Evolutionary conservation across 92 coral and sea anemone genomes (phyloP).

Genomic region (Virgularia gustaviana): DNA sequence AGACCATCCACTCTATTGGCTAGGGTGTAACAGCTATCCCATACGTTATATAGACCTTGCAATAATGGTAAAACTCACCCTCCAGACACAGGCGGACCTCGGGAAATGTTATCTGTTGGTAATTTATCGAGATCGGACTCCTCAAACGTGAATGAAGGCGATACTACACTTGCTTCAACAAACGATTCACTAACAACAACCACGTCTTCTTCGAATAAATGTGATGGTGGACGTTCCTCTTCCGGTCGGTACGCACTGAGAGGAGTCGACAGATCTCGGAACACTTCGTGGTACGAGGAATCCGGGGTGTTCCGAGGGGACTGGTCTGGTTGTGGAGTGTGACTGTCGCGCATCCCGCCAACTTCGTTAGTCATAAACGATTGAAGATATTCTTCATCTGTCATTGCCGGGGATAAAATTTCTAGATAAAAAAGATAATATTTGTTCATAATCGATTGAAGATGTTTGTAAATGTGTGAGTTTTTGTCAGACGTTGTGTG

Average conservation of each 20-base stretch:
- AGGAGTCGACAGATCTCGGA: slow-evolving; percentile 29
- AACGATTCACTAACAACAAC: slow-evolving; percentile 18
- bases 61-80: slow-evolving; percentile 18
- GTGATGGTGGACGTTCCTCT: slow-evolving; percentile 13
- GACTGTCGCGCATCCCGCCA: background rate
- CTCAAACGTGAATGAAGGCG: slow-evolving; percentile 12
- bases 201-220: slow-evolving; percentile 26
- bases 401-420: slow-evolving; percentile 6
- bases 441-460: too few species aligned
- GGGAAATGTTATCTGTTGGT: slow-evolving; percentile 24
- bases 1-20: too few species aligned
- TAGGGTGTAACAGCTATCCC: background rate
- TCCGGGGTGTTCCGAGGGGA: slow-evolving; percentile 30
- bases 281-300: slow-evolving; percentile 25
- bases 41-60: background rate
- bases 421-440: slow-evolving; percentile 8
- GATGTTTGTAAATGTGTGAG: too few species aligned
- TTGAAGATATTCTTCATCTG: slow-evolving; percentile 31
- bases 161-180: background rate
- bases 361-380: slow-evolving; percentile 27
- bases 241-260: slow-evolving; percentile 16
- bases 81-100: slow-evolving; percentile 32
- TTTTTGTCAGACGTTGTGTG: too few species aligned
- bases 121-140: slow-evolving; percentile 32
- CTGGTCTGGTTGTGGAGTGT: background rate